These are phyloP conservation scores for Margaritifera margaritifera DNA, from an alignment of 2,888 invertebrate genomes.

Conservation along the genomic window DNA sequence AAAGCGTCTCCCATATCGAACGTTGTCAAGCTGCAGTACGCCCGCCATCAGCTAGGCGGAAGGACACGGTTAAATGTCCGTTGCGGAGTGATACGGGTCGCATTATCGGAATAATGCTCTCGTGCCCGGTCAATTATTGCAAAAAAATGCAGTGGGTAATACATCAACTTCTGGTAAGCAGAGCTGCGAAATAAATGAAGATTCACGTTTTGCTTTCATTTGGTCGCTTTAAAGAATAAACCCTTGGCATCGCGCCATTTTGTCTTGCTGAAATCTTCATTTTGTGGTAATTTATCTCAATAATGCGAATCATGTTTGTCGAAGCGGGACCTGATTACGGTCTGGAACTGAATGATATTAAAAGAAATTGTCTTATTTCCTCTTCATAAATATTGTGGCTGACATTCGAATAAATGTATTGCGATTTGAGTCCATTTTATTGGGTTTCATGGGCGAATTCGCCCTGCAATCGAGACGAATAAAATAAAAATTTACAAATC, in stretches of 20 bases:
- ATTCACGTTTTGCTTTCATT: too few species aligned
- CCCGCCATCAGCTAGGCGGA: too few species aligned
- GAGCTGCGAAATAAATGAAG: too few species aligned
- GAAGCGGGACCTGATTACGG: conserved; percentile 28
- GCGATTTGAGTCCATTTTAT: too few species aligned
- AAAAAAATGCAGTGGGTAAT: conserved; percentile 9
- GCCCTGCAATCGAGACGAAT: too few species aligned
- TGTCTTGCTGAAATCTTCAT: conserved; percentile 29
- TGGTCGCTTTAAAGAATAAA: background rate
- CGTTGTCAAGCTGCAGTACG: too few species aligned
- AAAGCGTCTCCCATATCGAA: too few species aligned
- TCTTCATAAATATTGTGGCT: conserved; percentile 21
- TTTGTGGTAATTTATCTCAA: conserved; percentile 37
- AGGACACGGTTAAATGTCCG: conserved; percentile 13
- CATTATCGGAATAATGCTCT: conserved; percentile 41
- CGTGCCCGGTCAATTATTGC: conserved; percentile 41
- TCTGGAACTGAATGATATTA: conserved; percentile 43
- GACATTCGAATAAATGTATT: too few species aligned
- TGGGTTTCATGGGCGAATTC: too few species aligned
- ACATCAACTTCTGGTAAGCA: too few species aligned
- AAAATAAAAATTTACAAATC: too few species aligned
- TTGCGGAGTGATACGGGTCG: conserved; percentile 38
- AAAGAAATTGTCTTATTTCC: conserved; percentile 35
- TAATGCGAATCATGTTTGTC: conserved; percentile 1
- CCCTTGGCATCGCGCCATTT: conserved; percentile 20